Percentiles rank a stretch among this genome's conserved stretches.
Conservation (phyloP, 2,113 vertebrate genomes). For the Hemibagrus wyckioides region DNA sequence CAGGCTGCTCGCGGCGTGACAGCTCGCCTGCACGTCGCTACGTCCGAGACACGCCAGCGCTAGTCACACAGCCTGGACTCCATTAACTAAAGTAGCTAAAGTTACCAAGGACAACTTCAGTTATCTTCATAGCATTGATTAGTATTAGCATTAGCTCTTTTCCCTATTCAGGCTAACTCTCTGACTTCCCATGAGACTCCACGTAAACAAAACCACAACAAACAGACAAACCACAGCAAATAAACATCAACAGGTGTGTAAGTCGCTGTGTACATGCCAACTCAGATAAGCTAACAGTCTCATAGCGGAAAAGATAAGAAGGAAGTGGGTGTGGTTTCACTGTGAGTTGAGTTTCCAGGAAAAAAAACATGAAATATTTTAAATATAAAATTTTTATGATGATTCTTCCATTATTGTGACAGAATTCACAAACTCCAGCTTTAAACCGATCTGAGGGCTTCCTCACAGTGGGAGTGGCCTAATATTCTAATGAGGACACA, state of each 20-base stretch:
- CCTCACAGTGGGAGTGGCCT: not conserved
- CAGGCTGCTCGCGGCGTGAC: conserved; percentile 29
- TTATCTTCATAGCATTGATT: not conserved
- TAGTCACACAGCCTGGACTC: not conserved
- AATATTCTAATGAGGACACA: not conserved
- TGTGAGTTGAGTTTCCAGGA: not conserved
- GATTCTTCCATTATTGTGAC: no score
- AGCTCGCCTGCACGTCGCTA: conserved; percentile 1
- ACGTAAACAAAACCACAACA: not conserved
- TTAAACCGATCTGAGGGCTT: not conserved
- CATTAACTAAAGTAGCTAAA: not conserved
- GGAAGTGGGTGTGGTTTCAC: not conserved
- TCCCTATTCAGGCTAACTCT: not conserved
- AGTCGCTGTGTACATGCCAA: not conserved
- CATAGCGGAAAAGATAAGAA: not conserved
- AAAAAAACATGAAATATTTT: not conserved
- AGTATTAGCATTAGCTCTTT: not conserved
- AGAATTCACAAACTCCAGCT: not conserved
- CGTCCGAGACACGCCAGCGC: not conserved
- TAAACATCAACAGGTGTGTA: not conserved
- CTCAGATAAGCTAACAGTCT: not conserved
- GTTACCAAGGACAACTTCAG: conserved; percentile 3
- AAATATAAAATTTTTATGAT: not conserved
- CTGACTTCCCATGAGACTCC: not conserved
- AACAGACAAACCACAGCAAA: not conserved